Percentiles rank a stretch among this genome's conserved stretches.
Evolutionary conservation across 2,797 vertebrate species (phyloP).

Genomic region (Dipus sagitta): DNA sequence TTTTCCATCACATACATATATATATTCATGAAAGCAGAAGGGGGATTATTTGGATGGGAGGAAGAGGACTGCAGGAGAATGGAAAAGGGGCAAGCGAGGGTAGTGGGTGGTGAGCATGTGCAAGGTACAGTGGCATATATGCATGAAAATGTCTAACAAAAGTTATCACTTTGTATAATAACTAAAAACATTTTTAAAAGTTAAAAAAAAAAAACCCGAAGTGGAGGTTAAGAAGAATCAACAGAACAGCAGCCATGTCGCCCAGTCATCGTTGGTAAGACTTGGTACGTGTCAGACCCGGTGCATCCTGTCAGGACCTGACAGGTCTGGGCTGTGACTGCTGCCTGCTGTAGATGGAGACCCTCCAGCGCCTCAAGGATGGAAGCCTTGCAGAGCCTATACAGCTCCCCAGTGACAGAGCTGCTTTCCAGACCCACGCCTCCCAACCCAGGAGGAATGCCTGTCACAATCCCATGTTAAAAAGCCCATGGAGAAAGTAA

Average conservation of each 20-base stretch:
- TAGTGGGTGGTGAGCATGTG: background rate
- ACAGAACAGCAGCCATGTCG: background rate
- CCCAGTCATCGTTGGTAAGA: background rate
- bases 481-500: background rate
- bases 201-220: background rate
- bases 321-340: background rate
- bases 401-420: background rate
- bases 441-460: background rate
- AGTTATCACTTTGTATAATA: no score
- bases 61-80: no score
- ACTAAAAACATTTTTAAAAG: no score
- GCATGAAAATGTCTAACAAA: background rate
- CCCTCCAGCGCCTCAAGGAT: background rate
- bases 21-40: background rate
- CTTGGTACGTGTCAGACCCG: background rate
- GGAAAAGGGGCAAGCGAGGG: no score
- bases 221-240: background rate
- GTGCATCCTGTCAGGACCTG: background rate
- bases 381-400: background rate
- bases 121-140: background rate
- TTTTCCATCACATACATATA: background rate
- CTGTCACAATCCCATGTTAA: background rate
- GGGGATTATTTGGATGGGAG: background rate
- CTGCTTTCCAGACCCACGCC: background rate
- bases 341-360: background rate